These are phyloP conservation scores for Homarus gammarus DNA, from an alignment of 2,888 invertebrate genomes.

Conservation along the genomic window DNA sequence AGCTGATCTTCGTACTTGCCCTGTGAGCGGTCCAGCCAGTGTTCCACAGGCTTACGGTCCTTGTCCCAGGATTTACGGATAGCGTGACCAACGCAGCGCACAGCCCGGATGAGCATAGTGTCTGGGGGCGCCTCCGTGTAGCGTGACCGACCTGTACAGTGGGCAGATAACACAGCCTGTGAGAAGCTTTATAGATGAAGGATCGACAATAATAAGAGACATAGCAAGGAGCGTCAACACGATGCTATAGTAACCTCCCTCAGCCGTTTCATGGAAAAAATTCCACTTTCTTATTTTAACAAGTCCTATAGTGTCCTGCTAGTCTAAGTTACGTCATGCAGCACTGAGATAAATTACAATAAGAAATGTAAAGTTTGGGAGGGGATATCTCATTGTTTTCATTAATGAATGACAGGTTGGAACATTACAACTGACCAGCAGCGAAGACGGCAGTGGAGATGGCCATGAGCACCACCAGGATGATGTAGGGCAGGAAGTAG, in stretches of 20 bases:
- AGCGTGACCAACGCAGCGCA: slow-evolving; percentile 50
- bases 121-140: slow-evolving; percentile 70
- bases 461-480: slow-evolving; percentile 55
- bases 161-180: no score
- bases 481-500: slow-evolving; percentile 85
- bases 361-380: background rate
- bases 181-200: no score
- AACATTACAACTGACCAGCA: slow-evolving; percentile 50
- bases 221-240: no score
- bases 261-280: no score
- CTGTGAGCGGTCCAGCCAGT: slow-evolving; percentile 81
- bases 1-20: slow-evolving; percentile 79
- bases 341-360: background rate
- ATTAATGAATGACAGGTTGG: background rate
- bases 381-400: background rate
- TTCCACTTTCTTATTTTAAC: no score
- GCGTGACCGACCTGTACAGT: slow-evolving; percentile 43
- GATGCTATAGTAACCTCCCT: no score
- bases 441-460: slow-evolving; percentile 55
- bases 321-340: no score
- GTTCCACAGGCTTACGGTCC: slow-evolving; percentile 76
- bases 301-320: no score
- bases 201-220: no score
- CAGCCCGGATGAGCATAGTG: slow-evolving; percentile 46
- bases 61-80: slow-evolving; percentile 23